A percentile compares a stretch with the other conserved stretches of the same genome.
Evolutionary conservation across 2,888 invertebrate genomes (phyloP).

Genomic region (Cancer borealis): DNA sequence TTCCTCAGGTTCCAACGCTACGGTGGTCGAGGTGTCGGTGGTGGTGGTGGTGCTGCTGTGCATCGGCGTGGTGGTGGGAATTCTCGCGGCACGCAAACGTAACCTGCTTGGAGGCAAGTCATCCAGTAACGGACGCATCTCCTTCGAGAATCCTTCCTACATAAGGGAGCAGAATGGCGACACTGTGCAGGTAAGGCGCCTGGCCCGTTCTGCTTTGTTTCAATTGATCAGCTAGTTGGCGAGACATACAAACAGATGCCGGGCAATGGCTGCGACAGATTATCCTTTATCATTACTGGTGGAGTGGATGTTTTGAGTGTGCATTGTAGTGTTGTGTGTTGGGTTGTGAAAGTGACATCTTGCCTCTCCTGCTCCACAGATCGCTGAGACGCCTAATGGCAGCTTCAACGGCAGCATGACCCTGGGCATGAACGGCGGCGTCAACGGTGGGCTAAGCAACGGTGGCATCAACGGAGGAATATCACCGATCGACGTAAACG

Average conservation of each 20-base stretch:
- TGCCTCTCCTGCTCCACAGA: constrained; percentile 58
- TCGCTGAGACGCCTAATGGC: constrained; percentile 76
- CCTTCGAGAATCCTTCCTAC: constrained; percentile 78
- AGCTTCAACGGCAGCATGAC: constrained; percentile 75
- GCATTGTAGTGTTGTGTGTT: neutral
- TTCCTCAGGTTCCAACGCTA: constrained; percentile 65
- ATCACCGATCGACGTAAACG: constrained; percentile 67
- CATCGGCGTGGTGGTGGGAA: constrained; percentile 59
- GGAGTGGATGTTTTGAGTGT: neutral
- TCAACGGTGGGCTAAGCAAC: constrained; percentile 58
- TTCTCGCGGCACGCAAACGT: constrained; percentile 63
- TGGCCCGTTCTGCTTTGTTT: too few species aligned
- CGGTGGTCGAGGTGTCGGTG: constrained; percentile 68
- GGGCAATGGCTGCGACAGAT: neutral
- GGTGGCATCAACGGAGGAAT: constrained; percentile 60
- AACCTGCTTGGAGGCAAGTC: constrained; percentile 67
- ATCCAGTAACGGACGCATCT: constrained; percentile 76
- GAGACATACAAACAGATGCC: neutral
- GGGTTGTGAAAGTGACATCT: neutral
- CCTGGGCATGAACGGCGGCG: constrained; percentile 66
- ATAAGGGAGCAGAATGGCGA: constrained; percentile 78
- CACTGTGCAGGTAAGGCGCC: constrained; percentile 77
- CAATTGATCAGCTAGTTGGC: too few species aligned
- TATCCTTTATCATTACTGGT: neutral
- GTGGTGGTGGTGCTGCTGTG: constrained; percentile 68